These are phyloP conservation scores for Lacerta bilineata DNA, from an alignment of 2,797 vertebrate species.

Conservation along the genomic window DNA sequence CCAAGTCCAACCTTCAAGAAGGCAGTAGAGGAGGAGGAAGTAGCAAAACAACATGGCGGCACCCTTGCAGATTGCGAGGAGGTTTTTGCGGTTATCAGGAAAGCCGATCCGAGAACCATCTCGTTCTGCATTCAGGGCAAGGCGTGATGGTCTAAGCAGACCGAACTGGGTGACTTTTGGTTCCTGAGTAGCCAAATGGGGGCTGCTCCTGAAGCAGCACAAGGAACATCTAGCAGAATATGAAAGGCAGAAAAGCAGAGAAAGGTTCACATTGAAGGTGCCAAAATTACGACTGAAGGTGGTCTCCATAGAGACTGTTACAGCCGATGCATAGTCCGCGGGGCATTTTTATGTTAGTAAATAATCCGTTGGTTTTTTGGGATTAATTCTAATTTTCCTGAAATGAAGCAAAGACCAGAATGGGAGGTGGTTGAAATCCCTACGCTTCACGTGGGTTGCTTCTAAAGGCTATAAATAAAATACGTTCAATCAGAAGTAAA, in stretches of 20 bases:
- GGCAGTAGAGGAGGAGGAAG: no score
- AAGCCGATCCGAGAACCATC: constrained; percentile 74
- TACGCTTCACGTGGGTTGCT: neutral
- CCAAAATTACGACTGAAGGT: neutral
- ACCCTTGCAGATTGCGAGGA: no score
- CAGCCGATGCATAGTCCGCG: neutral
- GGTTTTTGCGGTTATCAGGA: no score
- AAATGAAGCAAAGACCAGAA: constrained; percentile 55
- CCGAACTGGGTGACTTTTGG: constrained; percentile 89
- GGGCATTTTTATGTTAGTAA: constrained; percentile 1
- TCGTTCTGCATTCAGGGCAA: constrained; percentile 84
- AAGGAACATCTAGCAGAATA: constrained; percentile 88
- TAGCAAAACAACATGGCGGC: no score
- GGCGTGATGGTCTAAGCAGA: constrained; percentile 67
- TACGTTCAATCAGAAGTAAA: neutral
- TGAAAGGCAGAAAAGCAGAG: constrained; percentile 83
- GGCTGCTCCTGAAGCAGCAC: constrained; percentile 89
- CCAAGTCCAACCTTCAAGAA: no score
- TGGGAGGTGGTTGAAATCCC: neutral
- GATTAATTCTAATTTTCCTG: neutral
- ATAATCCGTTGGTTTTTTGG: neutral
- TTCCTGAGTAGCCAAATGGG: constrained; percentile 83
- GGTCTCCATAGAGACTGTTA: neutral
- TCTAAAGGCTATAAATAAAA: constrained; percentile 10
- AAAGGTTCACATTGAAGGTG: neutral